Evolutionary conservation across 2,888 invertebrate genomes (phyloP).

Genomic region (Caenorhabditis afra): DNA sequence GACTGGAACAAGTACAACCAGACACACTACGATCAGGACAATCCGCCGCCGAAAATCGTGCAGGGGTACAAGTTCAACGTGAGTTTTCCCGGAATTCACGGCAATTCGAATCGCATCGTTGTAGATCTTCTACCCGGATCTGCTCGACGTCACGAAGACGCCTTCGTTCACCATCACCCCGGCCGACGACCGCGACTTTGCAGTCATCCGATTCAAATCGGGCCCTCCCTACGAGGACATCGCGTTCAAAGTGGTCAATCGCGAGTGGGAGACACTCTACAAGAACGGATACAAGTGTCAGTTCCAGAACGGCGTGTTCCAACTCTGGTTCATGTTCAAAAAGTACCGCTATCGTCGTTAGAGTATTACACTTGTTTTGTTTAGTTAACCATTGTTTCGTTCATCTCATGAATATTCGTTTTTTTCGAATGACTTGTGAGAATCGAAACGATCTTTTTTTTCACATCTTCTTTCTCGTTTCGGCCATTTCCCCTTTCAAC

Average conservation of each 20-base stretch:
- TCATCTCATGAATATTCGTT: no score
- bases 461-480: slow-evolving; percentile 37
- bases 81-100: no score
- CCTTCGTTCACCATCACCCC: slow-evolving; percentile 90
- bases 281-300: slow-evolving; percentile 98
- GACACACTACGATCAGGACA: slow-evolving; percentile 99
- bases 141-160: slow-evolving; percentile 93
- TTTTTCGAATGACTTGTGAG: no score
- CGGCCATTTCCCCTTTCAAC: slow-evolving; percentile 42
- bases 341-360: slow-evolving; percentile 91
- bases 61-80: slow-evolving; percentile 99
- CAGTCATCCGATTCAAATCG: slow-evolving; percentile 91
- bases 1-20: slow-evolving; percentile 99
- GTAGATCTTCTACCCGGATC: slow-evolving; percentile 97
- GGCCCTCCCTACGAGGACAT: slow-evolving; percentile 95
- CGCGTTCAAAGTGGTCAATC: slow-evolving; percentile 86
- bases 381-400: slow-evolving; percentile 8
- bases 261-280: slow-evolving; percentile 95
- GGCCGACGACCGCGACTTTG: slow-evolving; percentile 92
- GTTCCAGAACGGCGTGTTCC: slow-evolving; percentile 99
- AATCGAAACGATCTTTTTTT: no score
- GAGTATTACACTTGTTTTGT: slow-evolving; percentile 8
- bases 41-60: slow-evolving; percentile 99
- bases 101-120: slow-evolving; percentile 63
- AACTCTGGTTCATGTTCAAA: slow-evolving; percentile 99